phyloP scores from a whole-genome alignment of 1,140 invertebrate genomes.

The Cepaea nemoralis region DNA sequence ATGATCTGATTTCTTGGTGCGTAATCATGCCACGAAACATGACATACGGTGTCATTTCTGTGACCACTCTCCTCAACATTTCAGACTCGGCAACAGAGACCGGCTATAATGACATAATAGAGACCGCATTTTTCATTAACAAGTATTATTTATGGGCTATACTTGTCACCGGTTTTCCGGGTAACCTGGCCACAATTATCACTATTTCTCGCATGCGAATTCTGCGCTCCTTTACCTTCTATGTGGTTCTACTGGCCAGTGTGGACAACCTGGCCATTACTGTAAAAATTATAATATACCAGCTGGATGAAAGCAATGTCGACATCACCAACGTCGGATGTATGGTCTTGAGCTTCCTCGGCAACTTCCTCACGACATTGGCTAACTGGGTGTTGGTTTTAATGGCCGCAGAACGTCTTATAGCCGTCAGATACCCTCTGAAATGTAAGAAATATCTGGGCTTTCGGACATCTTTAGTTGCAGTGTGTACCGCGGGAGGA shows the following conservation, averaged over 20 bases:
- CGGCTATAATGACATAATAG: neutral
- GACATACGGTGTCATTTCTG: neutral
- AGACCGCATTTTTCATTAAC: neutral
- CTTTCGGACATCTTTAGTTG: slow-evolving; percentile 19
- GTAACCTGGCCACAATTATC: slow-evolving; percentile 55
- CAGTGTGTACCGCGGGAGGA: slow-evolving; percentile 6
- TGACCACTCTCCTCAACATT: neutral
- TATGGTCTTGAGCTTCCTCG: slow-evolving; percentile 49
- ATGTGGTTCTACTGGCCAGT: slow-evolving; percentile 57
- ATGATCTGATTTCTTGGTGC: no score
- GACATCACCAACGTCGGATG: slow-evolving; percentile 42
- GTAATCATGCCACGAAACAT: no score
- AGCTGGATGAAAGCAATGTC: slow-evolving; percentile 32
- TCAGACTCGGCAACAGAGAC: neutral
- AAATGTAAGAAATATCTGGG: slow-evolving; percentile 10
- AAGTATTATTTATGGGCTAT: slow-evolving; percentile 35
- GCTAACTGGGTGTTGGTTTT: slow-evolving; percentile 63
- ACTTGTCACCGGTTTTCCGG: slow-evolving; percentile 15
- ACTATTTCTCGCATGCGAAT: slow-evolving; percentile 53
- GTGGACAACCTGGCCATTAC: slow-evolving; percentile 53
- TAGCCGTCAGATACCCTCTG: slow-evolving; percentile 27
- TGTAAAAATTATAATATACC: slow-evolving; percentile 51
- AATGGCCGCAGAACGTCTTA: slow-evolving; percentile 59
- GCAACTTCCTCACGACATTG: slow-evolving; percentile 54
- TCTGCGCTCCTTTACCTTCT: slow-evolving; percentile 53